A percentile compares a stretch with the other conserved stretches of the same genome.
phyloP scores from a whole-genome alignment of 2,888 invertebrate species.

The Eupithecia subfuscata region DNA sequence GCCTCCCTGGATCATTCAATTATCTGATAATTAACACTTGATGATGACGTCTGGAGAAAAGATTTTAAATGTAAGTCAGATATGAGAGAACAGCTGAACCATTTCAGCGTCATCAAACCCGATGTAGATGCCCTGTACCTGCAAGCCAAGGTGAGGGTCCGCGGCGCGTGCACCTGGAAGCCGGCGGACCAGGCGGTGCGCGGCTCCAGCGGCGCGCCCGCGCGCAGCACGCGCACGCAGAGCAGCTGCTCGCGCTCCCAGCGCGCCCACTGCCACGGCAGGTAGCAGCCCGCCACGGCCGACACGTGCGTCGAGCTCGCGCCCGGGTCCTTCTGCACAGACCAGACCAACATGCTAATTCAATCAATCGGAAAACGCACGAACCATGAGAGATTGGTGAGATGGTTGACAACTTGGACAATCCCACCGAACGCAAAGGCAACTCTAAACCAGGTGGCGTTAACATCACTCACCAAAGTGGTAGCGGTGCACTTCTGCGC shows the following conservation, averaged over 20 bases:
- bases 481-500: constrained; percentile 94
- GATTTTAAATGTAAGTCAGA: neutral
- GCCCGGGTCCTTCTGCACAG: constrained; percentile 85
- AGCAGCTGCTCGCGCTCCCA: constrained; percentile 94
- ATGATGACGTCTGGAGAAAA: no score
- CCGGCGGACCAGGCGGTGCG: constrained; percentile 93
- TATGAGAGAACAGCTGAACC: constrained; percentile 1
- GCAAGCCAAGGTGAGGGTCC: constrained; percentile 94
- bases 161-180: constrained; percentile 92
- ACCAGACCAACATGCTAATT: neutral
- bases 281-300: constrained; percentile 93
- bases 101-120: neutral
- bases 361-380: neutral
- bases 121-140: constrained; percentile 64
- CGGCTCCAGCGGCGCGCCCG: constrained; percentile 81
- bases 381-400: neutral
- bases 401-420: neutral
- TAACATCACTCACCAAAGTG: constrained; percentile 84
- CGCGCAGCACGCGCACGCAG: constrained; percentile 89
- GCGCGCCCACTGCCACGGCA: constrained; percentile 98
- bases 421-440: neutral
- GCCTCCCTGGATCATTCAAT: constrained; percentile 83
- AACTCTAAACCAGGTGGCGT: neutral
- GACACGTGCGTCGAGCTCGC: constrained; percentile 89
- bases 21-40: neutral